These are phyloP conservation scores for Ophiothrix spiculata DNA, from an alignment of 35 echinoderm and acorn worm genomes.

Conservation along the genomic window DNA sequence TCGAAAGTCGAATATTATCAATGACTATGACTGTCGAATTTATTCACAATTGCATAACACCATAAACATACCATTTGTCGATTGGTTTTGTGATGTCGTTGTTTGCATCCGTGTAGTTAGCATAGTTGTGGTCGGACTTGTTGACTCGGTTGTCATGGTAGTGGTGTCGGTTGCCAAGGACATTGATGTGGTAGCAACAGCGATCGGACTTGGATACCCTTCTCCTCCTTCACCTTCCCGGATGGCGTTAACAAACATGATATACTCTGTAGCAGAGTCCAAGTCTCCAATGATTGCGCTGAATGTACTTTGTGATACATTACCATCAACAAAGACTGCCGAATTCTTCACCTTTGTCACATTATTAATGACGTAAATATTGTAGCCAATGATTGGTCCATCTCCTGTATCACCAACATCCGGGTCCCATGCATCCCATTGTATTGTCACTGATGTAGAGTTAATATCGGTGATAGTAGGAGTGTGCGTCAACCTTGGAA, in stretches of 20 bases:
- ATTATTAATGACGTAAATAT: background rate
- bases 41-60: too few relatives aligned
- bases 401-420: slow-evolving; percentile 27
- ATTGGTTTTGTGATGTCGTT: too few relatives aligned
- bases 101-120: too few relatives aligned
- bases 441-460: slow-evolving; percentile 2
- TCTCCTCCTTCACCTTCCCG: slow-evolving; percentile 42
- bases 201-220: slow-evolving; percentile 27
- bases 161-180: too few relatives aligned
- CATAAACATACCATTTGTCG: too few relatives aligned
- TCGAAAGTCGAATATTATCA: too few relatives aligned
- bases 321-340: background rate
- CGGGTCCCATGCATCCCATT: slow-evolving; percentile 40
- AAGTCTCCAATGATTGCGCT: background rate
- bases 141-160: too few relatives aligned
- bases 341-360: background rate
- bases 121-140: too few relatives aligned
- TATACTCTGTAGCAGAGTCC: slow-evolving; percentile 27
- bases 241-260: slow-evolving; percentile 45
- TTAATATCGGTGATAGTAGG: background rate
- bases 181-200: background rate
- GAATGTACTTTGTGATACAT: background rate
- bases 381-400: slow-evolving; percentile 43
- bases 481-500: slow-evolving; percentile 13
- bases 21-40: too few relatives aligned